Percentiles rank a stretch among this genome's conserved stretches.
These are phyloP conservation scores for Iselma pallidipennis DNA, from an alignment of 2,888 invertebrate genomes.

Conservation along the genomic window DNA sequence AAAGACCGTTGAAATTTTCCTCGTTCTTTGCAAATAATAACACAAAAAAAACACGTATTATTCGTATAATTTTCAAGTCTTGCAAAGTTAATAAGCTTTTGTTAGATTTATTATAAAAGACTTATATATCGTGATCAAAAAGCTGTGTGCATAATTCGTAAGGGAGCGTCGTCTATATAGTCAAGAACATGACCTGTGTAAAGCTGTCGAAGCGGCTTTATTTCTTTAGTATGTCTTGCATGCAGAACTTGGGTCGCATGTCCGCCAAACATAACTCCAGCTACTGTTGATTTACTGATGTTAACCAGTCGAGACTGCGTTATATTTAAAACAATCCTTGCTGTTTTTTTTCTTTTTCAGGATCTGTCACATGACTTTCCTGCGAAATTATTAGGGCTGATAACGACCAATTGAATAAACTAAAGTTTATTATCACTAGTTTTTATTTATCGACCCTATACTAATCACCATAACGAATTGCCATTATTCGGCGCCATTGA, in stretches of 20 bases:
- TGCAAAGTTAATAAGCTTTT: background rate
- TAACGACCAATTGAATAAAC: slow-evolving; percentile 4
- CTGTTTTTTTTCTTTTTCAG: slow-evolving; percentile 37
- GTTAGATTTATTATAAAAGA: slow-evolving; percentile 18
- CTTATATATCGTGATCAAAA: slow-evolving; percentile 3
- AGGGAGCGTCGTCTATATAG: slow-evolving; percentile 25
- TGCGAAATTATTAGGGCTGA: slow-evolving; percentile 4
- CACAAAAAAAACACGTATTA: background rate
- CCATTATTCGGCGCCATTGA: too few relatives aligned
- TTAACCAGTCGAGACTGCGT: slow-evolving; percentile 46
- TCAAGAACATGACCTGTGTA: slow-evolving; percentile 29
- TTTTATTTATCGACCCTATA: too few relatives aligned
- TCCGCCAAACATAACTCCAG: slow-evolving; percentile 36
- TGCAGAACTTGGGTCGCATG: slow-evolving; percentile 34
- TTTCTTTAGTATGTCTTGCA: slow-evolving; percentile 38
- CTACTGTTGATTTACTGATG: slow-evolving; percentile 40
- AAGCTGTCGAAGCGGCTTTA: slow-evolving; percentile 40
- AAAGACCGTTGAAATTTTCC: background rate
- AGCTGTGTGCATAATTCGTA: slow-evolving; percentile 26
- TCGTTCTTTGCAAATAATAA: background rate
- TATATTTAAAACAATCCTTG: slow-evolving; percentile 50
- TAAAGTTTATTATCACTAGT: too few relatives aligned
- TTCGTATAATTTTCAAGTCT: too few relatives aligned
- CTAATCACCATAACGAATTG: too few relatives aligned
- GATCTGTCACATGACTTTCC: slow-evolving; percentile 22